Evolutionary conservation across 1,140 invertebrate genomes (phyloP).

Genomic region (Cotesia vestalis): DNA sequence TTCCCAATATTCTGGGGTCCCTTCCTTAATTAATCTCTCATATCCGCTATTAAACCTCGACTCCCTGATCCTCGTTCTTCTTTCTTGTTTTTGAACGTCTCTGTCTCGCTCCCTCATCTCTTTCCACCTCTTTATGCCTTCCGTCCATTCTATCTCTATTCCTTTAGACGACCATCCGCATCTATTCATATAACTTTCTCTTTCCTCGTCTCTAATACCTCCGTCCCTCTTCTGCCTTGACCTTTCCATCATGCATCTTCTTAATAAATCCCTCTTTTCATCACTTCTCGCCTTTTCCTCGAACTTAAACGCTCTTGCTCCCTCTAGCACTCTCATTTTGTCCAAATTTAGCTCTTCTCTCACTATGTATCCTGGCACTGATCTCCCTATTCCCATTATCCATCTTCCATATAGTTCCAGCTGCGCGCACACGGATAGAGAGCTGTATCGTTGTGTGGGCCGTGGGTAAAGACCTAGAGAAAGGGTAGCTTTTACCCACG

Average conservation of each 20-base stretch:
- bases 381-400: no score
- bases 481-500: no score
- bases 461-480: no score
- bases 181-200: not conserved
- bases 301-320: not conserved
- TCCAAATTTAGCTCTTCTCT: no score
- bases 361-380: no score
- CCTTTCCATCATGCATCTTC: not conserved
- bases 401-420: no score
- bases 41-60: no score
- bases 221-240: not conserved
- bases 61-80: not conserved
- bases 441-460: no score
- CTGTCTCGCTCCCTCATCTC: not conserved
- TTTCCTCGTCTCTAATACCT: not conserved
- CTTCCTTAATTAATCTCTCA: no score
- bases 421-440: no score
- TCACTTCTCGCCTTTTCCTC: not conserved
- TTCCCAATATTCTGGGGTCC: no score
- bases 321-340: constrained; percentile 19
- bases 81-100: not conserved
- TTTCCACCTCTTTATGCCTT: not conserved
- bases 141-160: not conserved
- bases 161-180: not conserved
- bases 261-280: not conserved